Conservation (phyloP, 2,888 invertebrate species). For the Drosophila vallismaia region DNA sequence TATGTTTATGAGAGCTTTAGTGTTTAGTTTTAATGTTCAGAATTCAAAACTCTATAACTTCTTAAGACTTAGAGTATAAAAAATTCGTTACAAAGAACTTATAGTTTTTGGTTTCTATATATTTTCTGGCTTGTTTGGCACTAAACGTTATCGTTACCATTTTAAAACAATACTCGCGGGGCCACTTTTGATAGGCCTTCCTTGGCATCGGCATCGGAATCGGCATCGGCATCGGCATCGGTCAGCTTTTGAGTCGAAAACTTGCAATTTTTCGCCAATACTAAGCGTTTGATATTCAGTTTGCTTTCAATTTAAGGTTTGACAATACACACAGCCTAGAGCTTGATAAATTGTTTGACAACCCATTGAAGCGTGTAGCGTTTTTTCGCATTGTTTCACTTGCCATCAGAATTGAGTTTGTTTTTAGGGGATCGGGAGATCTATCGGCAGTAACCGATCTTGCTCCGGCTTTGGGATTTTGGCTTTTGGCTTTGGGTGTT, state of each 20-base stretch:
- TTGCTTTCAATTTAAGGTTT: slow-evolving; percentile 35
- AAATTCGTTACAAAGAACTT: not conserved
- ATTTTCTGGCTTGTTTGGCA: slow-evolving; percentile 7
- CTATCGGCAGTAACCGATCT: slow-evolving; percentile 69
- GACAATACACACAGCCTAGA: slow-evolving; percentile 14
- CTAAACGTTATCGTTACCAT: slow-evolving; percentile 38
- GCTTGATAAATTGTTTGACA: slow-evolving; percentile 43
- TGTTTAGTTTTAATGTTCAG: too few relatives aligned
- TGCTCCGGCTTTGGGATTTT: slow-evolving; percentile 13
- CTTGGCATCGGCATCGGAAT: slow-evolving; percentile 24
- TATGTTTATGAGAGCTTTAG: too few relatives aligned
- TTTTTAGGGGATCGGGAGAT: slow-evolving; percentile 25
- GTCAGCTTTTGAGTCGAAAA: not conserved
- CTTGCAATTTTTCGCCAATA: not conserved
- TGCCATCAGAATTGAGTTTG: slow-evolving; percentile 72
- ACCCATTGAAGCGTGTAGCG: slow-evolving; percentile 73
- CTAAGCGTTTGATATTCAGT: slow-evolving; percentile 17
- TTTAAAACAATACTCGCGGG: slow-evolving; percentile 38
- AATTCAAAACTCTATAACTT: too few relatives aligned
- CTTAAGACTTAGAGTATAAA: slow-evolving; percentile 34
- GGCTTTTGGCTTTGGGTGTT: slow-evolving; percentile 55
- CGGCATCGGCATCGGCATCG: not conserved
- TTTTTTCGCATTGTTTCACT: slow-evolving; percentile 57
- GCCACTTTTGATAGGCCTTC: slow-evolving; percentile 55
- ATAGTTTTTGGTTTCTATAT: not conserved